Evolutionary conservation across 2,113 vertebrate species (phyloP), one percentile per base, ranked within the genome.

Genomic region (Ictalurus punctatus): DNA sequence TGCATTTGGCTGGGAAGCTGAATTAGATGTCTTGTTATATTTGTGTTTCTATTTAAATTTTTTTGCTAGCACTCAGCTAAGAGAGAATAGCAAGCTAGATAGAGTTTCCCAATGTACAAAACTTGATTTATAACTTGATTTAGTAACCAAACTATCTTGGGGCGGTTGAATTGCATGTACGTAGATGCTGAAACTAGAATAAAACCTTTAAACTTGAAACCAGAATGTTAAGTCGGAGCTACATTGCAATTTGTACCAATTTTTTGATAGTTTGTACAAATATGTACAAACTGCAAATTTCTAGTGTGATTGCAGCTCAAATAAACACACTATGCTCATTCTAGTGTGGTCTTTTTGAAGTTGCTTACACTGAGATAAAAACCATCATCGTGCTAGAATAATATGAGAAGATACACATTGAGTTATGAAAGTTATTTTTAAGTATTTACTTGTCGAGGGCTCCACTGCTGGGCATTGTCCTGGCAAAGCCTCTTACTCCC

Each of bases 391-490:
- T 82, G 54, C 4, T 81, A n/a, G 56, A 16, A 59, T 59, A 61
- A 25, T 59, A 13, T 40, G 56, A 44, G 48, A 56, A 14, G 48
- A 16, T 56, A 4, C 78, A 27, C 3, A 58, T 58, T 52, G 27
- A 37, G 13, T 21, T 21, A 58, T 82, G 34, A 69, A 30, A 21
- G 67, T 30, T 25, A 80, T 52, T 52, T 52, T 1, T 52, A 52
- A 52, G 48, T 48, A 78, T 92, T 34, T 96, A 99, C 98, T 97
- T 96, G 93, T 99, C 97, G 37, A 99, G 94, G 12, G 98, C 98
- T 6, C 96, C 96, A 6, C 98, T 99, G 79, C 98, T 99, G 92
- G 98, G 97, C 98, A 99, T 99, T 94, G 98, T 99, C 71, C 98
- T 97, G 9, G 98, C 98, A 30, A 99, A 97, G 88, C 98, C 98